phyloP scores from a whole-genome alignment of 1,140 invertebrate species.

The Cotesia glomerata region DNA sequence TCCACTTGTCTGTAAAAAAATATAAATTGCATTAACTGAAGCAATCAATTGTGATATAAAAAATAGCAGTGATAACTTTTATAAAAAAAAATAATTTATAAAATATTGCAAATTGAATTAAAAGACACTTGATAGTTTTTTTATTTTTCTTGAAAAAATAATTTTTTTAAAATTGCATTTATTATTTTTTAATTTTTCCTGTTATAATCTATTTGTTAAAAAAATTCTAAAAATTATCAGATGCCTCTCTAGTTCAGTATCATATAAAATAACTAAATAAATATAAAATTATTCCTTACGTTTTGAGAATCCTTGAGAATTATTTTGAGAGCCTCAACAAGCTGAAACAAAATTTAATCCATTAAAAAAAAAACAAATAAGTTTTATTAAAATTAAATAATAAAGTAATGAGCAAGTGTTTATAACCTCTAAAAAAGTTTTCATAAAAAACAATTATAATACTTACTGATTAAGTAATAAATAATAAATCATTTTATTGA shows the following conservation, averaged over 20 bases:
- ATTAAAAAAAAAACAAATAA: neutral
- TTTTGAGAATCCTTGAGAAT: constrained; percentile 45
- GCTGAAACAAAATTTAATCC: constrained; percentile 56
- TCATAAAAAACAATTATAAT: neutral
- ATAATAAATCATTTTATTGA: neutral
- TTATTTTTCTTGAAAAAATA: too few species aligned
- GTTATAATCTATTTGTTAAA: too few species aligned
- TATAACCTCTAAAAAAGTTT: neutral
- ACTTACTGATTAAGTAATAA: neutral
- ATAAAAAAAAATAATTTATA: too few species aligned
- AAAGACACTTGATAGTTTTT: too few species aligned
- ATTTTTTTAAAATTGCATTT: too few species aligned
- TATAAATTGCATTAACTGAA: constrained; percentile 21
- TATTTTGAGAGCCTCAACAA: constrained; percentile 75
- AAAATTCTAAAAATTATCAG: too few species aligned
- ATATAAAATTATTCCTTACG: constrained; percentile 14
- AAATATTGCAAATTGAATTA: too few species aligned
- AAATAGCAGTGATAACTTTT: too few species aligned
- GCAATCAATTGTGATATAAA: too few species aligned
- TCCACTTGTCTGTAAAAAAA: constrained; percentile 43
- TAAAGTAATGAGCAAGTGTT: neutral
- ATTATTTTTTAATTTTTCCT: too few species aligned
- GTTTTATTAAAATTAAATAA: neutral
- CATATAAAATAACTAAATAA: too few species aligned
- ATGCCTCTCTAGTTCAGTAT: too few species aligned